Percentiles rank a stretch among this genome's conserved stretches.
Conservation (phyloP, 1,140 invertebrate species). For the Patella vulgata region DNA sequence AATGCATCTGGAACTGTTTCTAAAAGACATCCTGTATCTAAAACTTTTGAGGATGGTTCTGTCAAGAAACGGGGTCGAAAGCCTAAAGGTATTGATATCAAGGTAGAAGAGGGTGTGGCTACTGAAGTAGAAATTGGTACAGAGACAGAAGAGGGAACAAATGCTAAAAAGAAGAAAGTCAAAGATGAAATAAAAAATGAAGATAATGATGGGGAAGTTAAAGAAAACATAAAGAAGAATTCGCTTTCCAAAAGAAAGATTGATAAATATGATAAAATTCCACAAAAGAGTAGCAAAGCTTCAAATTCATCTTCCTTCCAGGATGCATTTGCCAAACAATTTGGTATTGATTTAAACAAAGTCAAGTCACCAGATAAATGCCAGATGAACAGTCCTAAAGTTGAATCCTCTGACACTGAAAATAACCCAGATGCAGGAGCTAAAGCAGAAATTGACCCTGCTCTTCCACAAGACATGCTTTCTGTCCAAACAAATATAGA, state of each 20-base stretch:
- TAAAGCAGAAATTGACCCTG: background rate
- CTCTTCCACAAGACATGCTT: no score
- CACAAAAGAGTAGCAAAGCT: constrained; percentile 8
- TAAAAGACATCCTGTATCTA: constrained; percentile 62
- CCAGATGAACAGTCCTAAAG: no score
- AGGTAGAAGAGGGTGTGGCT: constrained; percentile 5
- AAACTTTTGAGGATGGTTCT: constrained; percentile 20
- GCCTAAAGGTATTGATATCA: constrained; percentile 5
- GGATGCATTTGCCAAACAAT: constrained; percentile 29
- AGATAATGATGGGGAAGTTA: constrained; percentile 8
- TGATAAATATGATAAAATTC: constrained; percentile 26
- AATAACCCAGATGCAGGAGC: no score
- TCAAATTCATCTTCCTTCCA: constrained; percentile 28
- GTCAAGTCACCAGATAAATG: background rate
- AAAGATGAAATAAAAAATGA: constrained; percentile 7
- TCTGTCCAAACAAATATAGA: background rate
- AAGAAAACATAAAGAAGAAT: background rate
- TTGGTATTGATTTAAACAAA: constrained; percentile 18
- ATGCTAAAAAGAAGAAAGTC: constrained; percentile 29
- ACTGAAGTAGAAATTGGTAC: background rate
- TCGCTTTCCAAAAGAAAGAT: constrained; percentile 30
- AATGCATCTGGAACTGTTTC: constrained; percentile 53
- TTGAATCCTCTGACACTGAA: no score
- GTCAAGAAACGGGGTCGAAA: constrained; percentile 6
- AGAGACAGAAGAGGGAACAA: constrained; percentile 15